Base-by-base conservation (phyloP, 2,888 invertebrate genomes). In the Megalurothrips usitatus region DNA sequence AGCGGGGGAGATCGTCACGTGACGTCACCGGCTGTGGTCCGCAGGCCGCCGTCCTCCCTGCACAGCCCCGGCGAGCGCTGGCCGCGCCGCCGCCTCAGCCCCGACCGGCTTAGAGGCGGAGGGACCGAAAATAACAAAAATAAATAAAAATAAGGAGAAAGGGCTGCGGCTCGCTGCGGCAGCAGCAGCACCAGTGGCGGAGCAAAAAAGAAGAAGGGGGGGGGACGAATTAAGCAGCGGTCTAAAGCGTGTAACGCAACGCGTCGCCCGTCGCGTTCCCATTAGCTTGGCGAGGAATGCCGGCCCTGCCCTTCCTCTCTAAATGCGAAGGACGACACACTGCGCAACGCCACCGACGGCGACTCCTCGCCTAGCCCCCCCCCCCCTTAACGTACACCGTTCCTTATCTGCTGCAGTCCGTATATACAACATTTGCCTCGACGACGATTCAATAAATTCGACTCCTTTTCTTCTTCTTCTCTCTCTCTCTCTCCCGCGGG, bases 191-290 rank as follows among this genome's bases (percentile, higher is more conserved):
- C 52, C 17, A 11, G 68, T 6, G n/a, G 11, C 23, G 26, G 11
- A 23, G 68, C 23, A 23, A 26, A 75, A 12, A 10, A 23, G 26
- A 10, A 23, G 26, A 23, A 23, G 10, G 68, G 68, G 3, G 23
- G 68, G 68, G 10, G 23, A 26, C 8, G 68, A 12, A 26, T 26
- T 26, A 26, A 23, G 26, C 23, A 26, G 23, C 26, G 26, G 68
- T 10, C n/a, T 17, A 75, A 75, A 26, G 68, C 26, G 12, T 26
- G 68, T 26, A 75, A 26, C 10, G 68, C 68, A 75, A 26, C 12
- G 68, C 68, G 26, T 68, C 23, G 68, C 23, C 68, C 68, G 23
- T 75, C 23, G 68, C 68, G 68, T 75, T 26, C 23, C 68, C 68
- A 75, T 75, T 75, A 75, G 68, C 23, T 26, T 26, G 68, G 26